Evolutionary conservation across 2,797 vertebrate species (phyloP).

Genomic region (Ciconia nigra): DNA sequence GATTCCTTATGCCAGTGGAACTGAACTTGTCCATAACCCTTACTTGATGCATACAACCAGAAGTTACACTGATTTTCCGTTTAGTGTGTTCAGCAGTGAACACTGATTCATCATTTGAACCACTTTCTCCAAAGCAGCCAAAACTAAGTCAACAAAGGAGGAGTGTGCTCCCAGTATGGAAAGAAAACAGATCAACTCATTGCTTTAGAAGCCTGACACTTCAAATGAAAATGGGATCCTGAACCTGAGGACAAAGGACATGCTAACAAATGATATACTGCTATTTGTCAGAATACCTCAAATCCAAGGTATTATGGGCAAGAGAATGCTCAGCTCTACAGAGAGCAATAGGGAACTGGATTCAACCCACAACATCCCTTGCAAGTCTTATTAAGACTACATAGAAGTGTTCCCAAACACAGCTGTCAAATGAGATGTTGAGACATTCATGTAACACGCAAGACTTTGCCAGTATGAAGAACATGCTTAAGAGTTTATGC

Average conservation of each 20-base stretch:
- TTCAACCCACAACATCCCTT: neutral
- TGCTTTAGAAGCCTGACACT: neutral
- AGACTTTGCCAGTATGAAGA: neutral
- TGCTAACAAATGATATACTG: neutral
- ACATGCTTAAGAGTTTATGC: neutral
- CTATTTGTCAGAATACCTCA: neutral
- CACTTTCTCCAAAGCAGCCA: slow-evolving; percentile 44
- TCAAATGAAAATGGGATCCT: neutral
- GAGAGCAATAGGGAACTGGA: neutral
- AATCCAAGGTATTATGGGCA: neutral
- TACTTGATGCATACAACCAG: neutral
- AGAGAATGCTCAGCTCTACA: neutral
- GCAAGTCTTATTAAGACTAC: neutral
- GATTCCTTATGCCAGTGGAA: neutral
- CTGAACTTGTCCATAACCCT: neutral
- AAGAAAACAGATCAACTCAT: neutral
- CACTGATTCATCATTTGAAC: slow-evolving; percentile 14
- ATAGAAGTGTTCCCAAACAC: neutral
- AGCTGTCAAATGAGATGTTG: neutral
- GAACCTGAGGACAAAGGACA: neutral
- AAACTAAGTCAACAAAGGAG: neutral
- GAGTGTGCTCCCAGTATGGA: neutral
- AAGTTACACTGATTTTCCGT: neutral
- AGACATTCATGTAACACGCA: neutral
- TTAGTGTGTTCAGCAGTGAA: neutral